phyloP scores from a whole-genome alignment of 2,888 invertebrate species.

The Drosophila multiciliata region DNA sequence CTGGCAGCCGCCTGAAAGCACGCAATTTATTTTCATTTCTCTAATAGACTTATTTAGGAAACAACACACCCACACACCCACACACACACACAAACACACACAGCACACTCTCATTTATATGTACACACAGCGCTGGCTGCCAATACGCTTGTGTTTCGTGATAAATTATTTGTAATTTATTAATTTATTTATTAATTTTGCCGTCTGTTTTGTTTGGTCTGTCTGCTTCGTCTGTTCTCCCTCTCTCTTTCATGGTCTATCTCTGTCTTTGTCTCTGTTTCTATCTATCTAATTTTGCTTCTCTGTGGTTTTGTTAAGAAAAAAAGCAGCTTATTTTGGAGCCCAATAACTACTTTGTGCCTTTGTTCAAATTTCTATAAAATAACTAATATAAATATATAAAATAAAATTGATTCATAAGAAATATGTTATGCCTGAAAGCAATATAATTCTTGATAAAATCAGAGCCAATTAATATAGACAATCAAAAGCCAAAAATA shows the following conservation, averaged over 20 bases:
- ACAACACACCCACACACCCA: slow-evolving; percentile 20
- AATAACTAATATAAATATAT: neutral
- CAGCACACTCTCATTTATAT: neutral
- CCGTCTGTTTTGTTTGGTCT: slow-evolving; percentile 49
- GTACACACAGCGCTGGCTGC: slow-evolving; percentile 39
- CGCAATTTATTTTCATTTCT: slow-evolving; percentile 82
- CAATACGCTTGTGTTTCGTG: slow-evolving; percentile 66
- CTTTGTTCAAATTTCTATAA: neutral
- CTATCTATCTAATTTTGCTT: too few relatives aligned
- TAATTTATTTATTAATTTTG: slow-evolving; percentile 79
- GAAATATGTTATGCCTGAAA: neutral
- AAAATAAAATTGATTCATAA: neutral
- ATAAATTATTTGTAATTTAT: slow-evolving; percentile 82
- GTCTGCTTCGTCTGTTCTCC: slow-evolving; percentile 12
- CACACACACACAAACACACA: slow-evolving; percentile 16
- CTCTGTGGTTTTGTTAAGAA: slow-evolving; percentile 3
- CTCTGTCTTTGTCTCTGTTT: neutral
- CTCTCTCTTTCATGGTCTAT: neutral
- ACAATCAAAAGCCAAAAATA: slow-evolving; percentile 2
- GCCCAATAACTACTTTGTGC: slow-evolving; percentile 12
- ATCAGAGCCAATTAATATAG: neutral
- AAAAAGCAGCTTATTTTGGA: slow-evolving; percentile 19
- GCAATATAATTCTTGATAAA: neutral
- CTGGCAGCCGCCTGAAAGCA: slow-evolving; percentile 78
- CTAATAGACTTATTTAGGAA: slow-evolving; percentile 81